Evolutionary conservation across 2,888 invertebrate species (phyloP), one percentile per base, ranked within the genome.

Genomic region (Dasypogon diadema): DNA sequence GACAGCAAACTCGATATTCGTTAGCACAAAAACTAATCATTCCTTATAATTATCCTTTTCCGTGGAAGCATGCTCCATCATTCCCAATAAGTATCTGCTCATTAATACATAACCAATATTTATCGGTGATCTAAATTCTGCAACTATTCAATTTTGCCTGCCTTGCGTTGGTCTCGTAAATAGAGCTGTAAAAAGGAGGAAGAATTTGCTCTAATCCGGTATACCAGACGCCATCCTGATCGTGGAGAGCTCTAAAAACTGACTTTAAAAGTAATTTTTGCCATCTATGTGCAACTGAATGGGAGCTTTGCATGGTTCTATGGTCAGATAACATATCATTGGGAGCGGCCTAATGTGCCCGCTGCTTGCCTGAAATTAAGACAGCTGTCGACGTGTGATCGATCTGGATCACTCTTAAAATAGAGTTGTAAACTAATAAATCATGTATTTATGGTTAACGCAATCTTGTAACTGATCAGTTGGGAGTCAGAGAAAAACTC

Each of bases 401-500:
- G 72, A 72, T 72, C 72, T 72, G 72, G 72, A 72, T 72, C 72
- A 72, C 14, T 55, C 72, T 72, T 55, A 72, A 72, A 72, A 72
- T 72, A 72, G 72, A 72, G 72, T 72, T 72, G 72, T 72, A 55
- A 72, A 55, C 55, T 21, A 72, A 72, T 72, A 72, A 72, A 72
- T 72, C 72, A 72, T 72, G 21, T 21, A 72, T 55, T 55, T 72
- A 72, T 72, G 72, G 72, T 72, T 54, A 72, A 72, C 37, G 55
- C 55, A 37, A 55, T 72, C 72, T 54, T 72, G 65, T 22, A 65
- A 46, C 65, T 65, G 65, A 65, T 65, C 65, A 46, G 37, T 46
- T 65, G 46, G 48, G 16, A n/a, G 16, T 26, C 12, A 12, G 5
- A 21, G 48, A 65, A 24, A 65, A 65, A 65, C 65, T 65, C 4